phyloP scores from a whole-genome alignment of 1,140 invertebrate genomes.

The Lordiphosa stackelbergi region DNA sequence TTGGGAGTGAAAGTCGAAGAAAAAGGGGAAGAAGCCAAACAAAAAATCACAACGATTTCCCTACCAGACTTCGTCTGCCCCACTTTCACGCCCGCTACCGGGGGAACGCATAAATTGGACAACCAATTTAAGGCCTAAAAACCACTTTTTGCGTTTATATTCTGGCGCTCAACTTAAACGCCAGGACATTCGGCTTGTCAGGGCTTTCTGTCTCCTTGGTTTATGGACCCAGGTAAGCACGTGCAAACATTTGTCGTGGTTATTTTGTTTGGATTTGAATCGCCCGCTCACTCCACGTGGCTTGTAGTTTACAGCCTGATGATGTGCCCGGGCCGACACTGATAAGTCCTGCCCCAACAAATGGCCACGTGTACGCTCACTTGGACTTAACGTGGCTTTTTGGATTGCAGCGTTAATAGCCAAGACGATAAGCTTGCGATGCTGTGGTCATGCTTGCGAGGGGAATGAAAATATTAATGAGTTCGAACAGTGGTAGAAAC shows the following conservation, averaged over 20 bases:
- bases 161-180: constrained; percentile 62
- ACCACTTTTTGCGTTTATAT: constrained; percentile 72
- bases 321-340: constrained; percentile 47
- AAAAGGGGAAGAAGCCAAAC: constrained; percentile 4
- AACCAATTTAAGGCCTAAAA: constrained; percentile 75
- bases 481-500: no score
- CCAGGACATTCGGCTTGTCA: constrained; percentile 32
- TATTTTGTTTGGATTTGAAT: constrained; percentile 73
- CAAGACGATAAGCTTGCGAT: constrained; percentile 52
- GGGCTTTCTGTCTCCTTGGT: constrained; percentile 27
- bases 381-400: constrained; percentile 62
- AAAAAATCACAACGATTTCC: constrained; percentile 39
- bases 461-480: constrained; percentile 23
- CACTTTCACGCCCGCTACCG: constrained; percentile 18
- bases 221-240: constrained; percentile 68
- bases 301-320: constrained; percentile 64
- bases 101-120: constrained; percentile 67
- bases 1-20: constrained; percentile 14
- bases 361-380: constrained; percentile 49
- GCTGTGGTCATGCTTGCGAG: not conserved
- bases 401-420: constrained; percentile 65
- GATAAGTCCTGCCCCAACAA: constrained; percentile 41
- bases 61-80: constrained; percentile 18
- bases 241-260: constrained; percentile 72
- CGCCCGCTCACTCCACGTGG: constrained; percentile 19